phyloP scores from a whole-genome alignment of 2,888 invertebrate genomes.

The Phyllotreta cruciferae region DNA sequence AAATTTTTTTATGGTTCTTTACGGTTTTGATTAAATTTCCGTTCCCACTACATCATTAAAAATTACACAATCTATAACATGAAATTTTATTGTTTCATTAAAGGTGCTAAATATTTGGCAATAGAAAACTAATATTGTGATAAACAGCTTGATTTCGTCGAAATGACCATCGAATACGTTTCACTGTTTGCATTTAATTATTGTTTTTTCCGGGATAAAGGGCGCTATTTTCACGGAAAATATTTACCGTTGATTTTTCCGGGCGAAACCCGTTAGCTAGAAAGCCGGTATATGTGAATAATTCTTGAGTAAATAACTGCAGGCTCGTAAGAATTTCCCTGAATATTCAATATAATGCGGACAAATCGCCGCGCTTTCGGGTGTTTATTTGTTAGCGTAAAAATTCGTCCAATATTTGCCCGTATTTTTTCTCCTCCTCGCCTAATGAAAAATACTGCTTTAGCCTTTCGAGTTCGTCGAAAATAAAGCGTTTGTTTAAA shows the following conservation, averaged over 20 bases:
- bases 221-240: conserved; percentile 23
- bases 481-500: no score
- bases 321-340: conserved; percentile 2
- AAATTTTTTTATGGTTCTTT: no score
- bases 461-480: no score
- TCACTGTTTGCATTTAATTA: conserved; percentile 29
- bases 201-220: conserved; percentile 18
- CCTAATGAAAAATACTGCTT: no score
- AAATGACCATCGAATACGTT: conserved; percentile 17
- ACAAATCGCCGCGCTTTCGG: background rate
- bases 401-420: background rate
- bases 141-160: conserved; percentile 1
- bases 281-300: conserved; percentile 8
- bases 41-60: no score
- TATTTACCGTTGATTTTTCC: conserved; percentile 20
- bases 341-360: conserved; percentile 4
- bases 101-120: no score
- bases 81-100: no score
- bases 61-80: no score
- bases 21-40: no score
- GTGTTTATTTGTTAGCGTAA: background rate
- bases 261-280: background rate
- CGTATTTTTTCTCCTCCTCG: no score
- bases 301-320: conserved; percentile 21
- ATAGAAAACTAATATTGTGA: no score